These are phyloP conservation scores for Thymelicus sylvestris DNA, from an alignment of 2,888 invertebrate genomes.

Conservation along the genomic window DNA sequence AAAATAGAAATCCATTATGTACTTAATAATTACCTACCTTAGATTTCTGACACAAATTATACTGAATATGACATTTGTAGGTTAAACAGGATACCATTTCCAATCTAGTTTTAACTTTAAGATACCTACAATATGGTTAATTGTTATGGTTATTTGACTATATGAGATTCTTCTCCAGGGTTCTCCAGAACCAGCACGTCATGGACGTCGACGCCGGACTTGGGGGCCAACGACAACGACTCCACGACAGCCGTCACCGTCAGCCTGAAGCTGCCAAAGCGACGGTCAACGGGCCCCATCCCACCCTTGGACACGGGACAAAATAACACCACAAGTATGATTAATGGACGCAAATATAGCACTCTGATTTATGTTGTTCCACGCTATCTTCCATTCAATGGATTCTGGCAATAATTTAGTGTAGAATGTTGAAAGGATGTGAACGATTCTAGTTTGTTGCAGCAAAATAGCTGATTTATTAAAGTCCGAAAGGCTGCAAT, in stretches of 20 bases:
- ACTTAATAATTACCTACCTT: too few relatives aligned
- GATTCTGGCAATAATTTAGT: slow-evolving; percentile 21
- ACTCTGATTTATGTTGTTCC: slow-evolving; percentile 26
- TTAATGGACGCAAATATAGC: slow-evolving; percentile 21
- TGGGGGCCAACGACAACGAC: slow-evolving; percentile 86
- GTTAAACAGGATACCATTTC: too few relatives aligned
- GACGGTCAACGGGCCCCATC: slow-evolving; percentile 85
- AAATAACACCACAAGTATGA: slow-evolving; percentile 34
- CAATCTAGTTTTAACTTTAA: too few relatives aligned
- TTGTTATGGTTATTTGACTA: not conserved
- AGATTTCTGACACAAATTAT: too few relatives aligned
- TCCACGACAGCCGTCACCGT: slow-evolving; percentile 87
- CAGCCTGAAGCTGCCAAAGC: slow-evolving; percentile 88
- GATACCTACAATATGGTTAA: too few relatives aligned
- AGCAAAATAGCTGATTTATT: too few relatives aligned
- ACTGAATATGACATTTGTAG: too few relatives aligned
- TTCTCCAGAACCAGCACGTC: slow-evolving; percentile 82
- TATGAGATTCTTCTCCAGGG: slow-evolving; percentile 52
- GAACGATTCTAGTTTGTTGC: too few relatives aligned
- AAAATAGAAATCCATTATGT: too few relatives aligned
- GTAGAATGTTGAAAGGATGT: slow-evolving; percentile 11
- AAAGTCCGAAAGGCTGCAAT: too few relatives aligned
- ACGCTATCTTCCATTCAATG: slow-evolving; percentile 17
- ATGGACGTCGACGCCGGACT: slow-evolving; percentile 94
- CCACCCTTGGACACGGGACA: slow-evolving; percentile 84